Evolutionary conservation across 2,888 invertebrate genomes (phyloP), one percentile per base, ranked within the genome.

Genomic region (Philaethria dido): DNA sequence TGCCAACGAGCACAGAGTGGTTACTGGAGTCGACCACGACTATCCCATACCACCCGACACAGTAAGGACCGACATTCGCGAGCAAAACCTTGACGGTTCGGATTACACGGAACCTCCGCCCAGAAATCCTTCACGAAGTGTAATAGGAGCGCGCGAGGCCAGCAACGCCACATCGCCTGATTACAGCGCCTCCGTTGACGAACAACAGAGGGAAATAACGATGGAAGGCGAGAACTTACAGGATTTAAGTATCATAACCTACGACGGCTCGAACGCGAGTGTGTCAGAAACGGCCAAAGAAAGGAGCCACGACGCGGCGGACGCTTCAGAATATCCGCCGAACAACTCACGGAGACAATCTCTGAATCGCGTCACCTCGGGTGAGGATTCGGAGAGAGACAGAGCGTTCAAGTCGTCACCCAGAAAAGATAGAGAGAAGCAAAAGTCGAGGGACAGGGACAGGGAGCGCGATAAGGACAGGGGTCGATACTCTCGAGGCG

Each of bases 151-250:
- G 0, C 75, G 81, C 8, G 88, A 86, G 55, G 69, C 74, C 8
- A 73, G 73, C 63, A 80, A 77, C 55, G 81, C 82, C 9, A 74
- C 79, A 0, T 76, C 87, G 0, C 78, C 81, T 0, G 87, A 86
- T 29, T 87, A 78, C 62, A 75, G 75, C 59, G 74, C 83, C 14
- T 75, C 83, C 11, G 78, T 82, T 1, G 87, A 84, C 18, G 87
- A 84, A 13, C 83, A 87, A 62, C 94, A 93, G 71, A 84, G 94
- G 42, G 94, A 94, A 76, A 81, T 93, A 13, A 92, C 89, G 48
- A 88, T 94, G 83, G 94, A 94, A 74, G 94, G 94, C 0, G 94
- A 94, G 76, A 94, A 94, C 77, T 77, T 93, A 66, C 89, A 91
- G 72, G 93, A 93, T 72, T 74, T 92, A 69, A 89, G 91, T 73